phyloP scores from a whole-genome alignment of 2,797 vertebrate genomes.

The Anguilla anguilla region DNA sequence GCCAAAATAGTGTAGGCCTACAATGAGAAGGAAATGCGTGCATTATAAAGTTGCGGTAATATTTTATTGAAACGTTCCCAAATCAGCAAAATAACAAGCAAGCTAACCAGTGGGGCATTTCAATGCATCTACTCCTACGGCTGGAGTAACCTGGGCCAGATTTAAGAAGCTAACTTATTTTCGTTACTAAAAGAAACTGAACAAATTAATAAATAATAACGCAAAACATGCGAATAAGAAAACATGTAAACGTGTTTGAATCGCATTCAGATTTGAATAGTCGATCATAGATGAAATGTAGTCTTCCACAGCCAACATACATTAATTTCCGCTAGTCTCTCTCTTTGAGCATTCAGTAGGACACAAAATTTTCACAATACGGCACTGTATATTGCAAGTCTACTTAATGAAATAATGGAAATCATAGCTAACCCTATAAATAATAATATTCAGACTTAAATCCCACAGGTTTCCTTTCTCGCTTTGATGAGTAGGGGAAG shows the following conservation, averaged over 20 bases:
- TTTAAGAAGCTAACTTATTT: background rate
- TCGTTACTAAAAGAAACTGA: background rate
- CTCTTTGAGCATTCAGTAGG: background rate
- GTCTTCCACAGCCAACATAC: background rate
- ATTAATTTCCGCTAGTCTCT: background rate
- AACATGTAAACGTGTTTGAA: background rate
- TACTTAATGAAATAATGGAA: background rate
- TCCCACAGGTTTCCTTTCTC: background rate
- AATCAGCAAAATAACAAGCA: background rate
- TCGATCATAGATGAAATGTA: background rate
- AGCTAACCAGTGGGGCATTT: background rate
- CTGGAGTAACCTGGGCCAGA: background rate
- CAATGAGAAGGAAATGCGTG: background rate
- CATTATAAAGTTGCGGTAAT: background rate
- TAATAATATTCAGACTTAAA: background rate
- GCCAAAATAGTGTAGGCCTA: background rate
- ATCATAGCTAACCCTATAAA: background rate
- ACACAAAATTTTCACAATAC: background rate
- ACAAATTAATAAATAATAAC: background rate
- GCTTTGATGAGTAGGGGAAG: background rate
- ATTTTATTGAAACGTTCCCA: background rate
- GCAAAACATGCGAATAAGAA: background rate
- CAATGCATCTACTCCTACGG: background rate
- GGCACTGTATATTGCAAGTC: background rate
- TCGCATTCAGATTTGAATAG: background rate